A percentile compares a stretch with the other conserved stretches of the same genome.
Conservation (phyloP, 2,888 invertebrate genomes). For the Lithophane semibrunnea region DNA sequence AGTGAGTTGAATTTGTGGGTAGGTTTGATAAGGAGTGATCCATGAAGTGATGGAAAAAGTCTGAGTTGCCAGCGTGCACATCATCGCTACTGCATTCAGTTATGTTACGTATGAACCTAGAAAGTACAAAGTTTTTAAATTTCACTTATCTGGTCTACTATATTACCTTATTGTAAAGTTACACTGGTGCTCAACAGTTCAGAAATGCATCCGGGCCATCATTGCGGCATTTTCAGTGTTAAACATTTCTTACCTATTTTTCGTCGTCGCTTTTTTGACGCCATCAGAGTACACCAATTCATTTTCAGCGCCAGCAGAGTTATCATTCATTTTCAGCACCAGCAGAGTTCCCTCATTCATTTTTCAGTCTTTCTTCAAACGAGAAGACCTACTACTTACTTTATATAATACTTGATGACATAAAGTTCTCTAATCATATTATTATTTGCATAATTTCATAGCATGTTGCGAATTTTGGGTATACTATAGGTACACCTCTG, state of each 20-base stretch:
- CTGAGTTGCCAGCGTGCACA: background rate
- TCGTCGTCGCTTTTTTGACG: background rate
- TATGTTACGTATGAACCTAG: background rate
- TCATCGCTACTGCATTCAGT: too few relatives aligned
- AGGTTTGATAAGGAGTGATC: too few relatives aligned
- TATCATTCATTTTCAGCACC: background rate
- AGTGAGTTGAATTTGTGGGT: background rate
- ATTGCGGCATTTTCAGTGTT: background rate
- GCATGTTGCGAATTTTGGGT: too few relatives aligned
- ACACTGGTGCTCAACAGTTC: too few relatives aligned
- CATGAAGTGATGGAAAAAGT: too few relatives aligned
- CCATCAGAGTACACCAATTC: too few relatives aligned
- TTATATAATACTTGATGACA: background rate
- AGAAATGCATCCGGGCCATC: background rate
- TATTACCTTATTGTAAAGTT: background rate
- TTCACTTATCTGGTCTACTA: background rate
- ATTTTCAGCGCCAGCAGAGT: background rate
- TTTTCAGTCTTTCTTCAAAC: background rate
- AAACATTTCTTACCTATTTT: background rate
- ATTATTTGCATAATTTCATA: too few relatives aligned
- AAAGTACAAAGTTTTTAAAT: background rate
- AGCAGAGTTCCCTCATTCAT: background rate
- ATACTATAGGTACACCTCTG: too few relatives aligned
- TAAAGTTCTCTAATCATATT: background rate
- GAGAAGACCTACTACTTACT: background rate